Conservation (phyloP, 2,797 vertebrate species). For the Eulemur albifrons region DNA sequence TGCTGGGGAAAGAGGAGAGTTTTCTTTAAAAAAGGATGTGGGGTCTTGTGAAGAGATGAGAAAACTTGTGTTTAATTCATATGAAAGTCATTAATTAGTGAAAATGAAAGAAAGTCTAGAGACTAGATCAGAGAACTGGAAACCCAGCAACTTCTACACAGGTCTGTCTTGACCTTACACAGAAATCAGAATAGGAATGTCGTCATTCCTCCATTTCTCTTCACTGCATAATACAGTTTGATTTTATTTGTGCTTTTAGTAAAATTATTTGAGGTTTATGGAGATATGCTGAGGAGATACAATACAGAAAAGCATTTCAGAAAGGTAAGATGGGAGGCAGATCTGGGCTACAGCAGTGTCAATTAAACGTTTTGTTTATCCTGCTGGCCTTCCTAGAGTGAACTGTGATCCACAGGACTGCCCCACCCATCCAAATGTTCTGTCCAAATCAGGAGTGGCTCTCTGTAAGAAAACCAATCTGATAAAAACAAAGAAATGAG, state of each 20-base stretch:
- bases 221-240: background rate
- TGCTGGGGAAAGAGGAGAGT: background rate
- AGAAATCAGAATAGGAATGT: background rate
- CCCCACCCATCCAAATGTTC: background rate
- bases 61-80: constrained; percentile 31
- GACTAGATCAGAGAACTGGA: background rate
- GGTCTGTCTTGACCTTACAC: background rate
- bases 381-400: background rate
- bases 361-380: background rate
- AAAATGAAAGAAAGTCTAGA: background rate
- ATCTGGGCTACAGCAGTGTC: background rate
- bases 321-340: background rate
- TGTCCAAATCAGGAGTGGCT: background rate
- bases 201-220: background rate
- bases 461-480: background rate
- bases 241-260: constrained; percentile 33
- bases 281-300: background rate
- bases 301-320: background rate
- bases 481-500: background rate
- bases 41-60: background rate
- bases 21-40: background rate
- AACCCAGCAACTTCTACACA: background rate
- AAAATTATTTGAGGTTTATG: background rate
- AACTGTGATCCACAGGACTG: background rate
- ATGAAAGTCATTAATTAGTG: background rate